phyloP scores from a whole-genome alignment of 2,888 invertebrate genomes.

The Brachyptera putata region DNA sequence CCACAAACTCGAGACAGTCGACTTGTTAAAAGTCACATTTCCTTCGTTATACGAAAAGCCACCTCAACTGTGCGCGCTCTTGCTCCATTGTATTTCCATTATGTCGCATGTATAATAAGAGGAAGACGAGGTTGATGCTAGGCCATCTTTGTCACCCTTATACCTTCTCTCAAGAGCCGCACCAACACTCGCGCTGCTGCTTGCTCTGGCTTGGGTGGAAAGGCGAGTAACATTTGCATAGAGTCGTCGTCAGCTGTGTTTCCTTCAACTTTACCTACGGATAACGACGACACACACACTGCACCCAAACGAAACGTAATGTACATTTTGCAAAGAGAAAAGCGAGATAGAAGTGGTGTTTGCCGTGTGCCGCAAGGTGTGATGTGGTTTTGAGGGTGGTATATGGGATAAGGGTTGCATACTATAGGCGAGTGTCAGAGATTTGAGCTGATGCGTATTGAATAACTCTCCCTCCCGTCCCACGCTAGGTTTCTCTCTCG shows the following conservation, averaged over 20 bases:
- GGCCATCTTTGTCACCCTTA: constrained; percentile 24
- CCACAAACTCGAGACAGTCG: neutral
- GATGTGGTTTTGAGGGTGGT: constrained; percentile 2
- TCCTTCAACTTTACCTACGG: constrained; percentile 49
- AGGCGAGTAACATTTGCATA: constrained; percentile 44
- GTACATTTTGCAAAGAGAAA: neutral
- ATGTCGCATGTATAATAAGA: constrained; percentile 35
- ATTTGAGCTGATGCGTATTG: constrained; percentile 21
- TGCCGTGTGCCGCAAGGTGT: neutral
- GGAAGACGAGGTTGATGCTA: constrained; percentile 14
- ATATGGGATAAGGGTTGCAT: neutral
- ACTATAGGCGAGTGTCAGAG: constrained; percentile 17
- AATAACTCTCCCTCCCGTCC: constrained; percentile 14
- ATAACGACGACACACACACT: neutral
- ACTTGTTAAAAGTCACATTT: constrained; percentile 7
- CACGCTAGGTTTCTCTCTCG: too few species aligned
- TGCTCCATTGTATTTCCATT: constrained; percentile 46
- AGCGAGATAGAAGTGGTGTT: neutral
- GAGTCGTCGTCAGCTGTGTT: constrained; percentile 51
- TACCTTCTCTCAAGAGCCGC: constrained; percentile 23
- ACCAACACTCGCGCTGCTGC: too few species aligned
- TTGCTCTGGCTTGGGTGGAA: too few species aligned
- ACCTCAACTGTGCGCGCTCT: too few species aligned
- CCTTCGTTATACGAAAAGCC: constrained; percentile 1
- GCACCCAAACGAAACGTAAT: neutral